Conservation (phyloP, 2,888 invertebrate genomes). For the Eristalis tenax region DNA sequence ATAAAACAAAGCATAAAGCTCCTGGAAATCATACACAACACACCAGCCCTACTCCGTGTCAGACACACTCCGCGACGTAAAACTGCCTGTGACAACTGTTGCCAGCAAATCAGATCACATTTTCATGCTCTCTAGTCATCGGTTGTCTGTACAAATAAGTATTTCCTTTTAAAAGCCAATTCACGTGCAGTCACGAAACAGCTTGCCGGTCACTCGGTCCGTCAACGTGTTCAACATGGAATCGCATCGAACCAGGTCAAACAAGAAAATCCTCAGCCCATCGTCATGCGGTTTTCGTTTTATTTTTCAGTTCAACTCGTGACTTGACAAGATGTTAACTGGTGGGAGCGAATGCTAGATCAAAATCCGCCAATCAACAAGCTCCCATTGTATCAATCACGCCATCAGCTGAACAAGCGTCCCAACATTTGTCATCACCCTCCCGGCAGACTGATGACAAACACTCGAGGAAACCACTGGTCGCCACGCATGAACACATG, state of each 20-base stretch:
- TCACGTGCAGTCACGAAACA: neutral
- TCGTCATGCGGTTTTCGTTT: neutral
- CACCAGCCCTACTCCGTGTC: no score
- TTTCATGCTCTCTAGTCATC: no score
- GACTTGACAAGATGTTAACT: neutral
- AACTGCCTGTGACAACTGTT: no score
- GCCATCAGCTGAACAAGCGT: neutral
- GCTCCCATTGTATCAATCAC: conserved; percentile 59
- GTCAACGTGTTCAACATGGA: neutral
- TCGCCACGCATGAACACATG: neutral
- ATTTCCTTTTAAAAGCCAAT: neutral
- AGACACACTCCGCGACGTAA: no score
- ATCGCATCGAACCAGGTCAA: neutral
- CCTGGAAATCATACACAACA: no score
- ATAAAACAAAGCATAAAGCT: no score
- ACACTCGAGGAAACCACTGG: conserved; percentile 35
- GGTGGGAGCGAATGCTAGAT: neutral
- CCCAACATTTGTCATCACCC: conserved; percentile 34
- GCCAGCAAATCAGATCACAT: no score
- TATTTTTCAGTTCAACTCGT: neutral
- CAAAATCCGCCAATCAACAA: conserved; percentile 18
- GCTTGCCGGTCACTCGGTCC: neutral
- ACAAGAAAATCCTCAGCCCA: neutral
- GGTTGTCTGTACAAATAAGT: neutral
- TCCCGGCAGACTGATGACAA: conserved; percentile 57